Percentiles rank a stretch among this genome's conserved stretches.
Conservation (phyloP, 2,797 vertebrate species). For the Propithecus deckenii region DNA sequence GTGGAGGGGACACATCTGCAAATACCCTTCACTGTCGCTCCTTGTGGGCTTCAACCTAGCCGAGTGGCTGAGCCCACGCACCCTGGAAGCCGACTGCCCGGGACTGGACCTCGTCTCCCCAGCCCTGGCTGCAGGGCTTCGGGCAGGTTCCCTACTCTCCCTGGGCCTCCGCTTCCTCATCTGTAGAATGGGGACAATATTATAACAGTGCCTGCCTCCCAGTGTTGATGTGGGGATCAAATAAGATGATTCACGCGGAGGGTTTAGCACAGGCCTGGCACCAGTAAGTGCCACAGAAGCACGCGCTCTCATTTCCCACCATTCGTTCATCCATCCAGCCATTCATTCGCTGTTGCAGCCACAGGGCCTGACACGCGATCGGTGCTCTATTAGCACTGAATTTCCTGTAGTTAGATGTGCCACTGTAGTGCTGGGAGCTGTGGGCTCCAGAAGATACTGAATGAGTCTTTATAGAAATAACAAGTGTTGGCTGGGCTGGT, state of each 20-base stretch:
- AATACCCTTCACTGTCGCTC: too few species aligned
- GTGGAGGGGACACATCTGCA: fast-evolving
- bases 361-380: too few species aligned
- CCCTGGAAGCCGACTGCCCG: neutral
- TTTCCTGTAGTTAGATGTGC: neutral
- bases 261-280: neutral
- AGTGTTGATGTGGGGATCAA: neutral
- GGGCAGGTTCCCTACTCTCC: neutral
- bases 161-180: neutral
- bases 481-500: too few species aligned
- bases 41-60: fast-evolving
- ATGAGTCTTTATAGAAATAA: too few species aligned
- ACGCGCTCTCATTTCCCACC: neutral
- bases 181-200: neutral
- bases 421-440: neutral
- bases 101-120: too few species aligned
- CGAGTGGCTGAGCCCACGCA: neutral
- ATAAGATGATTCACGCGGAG: fast-evolving
- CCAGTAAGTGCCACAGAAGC: fast-evolving
- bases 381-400: too few species aligned
- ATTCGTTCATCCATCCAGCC: neutral
- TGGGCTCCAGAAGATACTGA: too few species aligned
- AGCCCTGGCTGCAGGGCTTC: neutral
- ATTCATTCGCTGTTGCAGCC: neutral
- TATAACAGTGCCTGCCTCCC: neutral